These are phyloP conservation scores for Rhagoletis pomonella DNA, from an alignment of 1,140 invertebrate species.

Conservation along the genomic window DNA sequence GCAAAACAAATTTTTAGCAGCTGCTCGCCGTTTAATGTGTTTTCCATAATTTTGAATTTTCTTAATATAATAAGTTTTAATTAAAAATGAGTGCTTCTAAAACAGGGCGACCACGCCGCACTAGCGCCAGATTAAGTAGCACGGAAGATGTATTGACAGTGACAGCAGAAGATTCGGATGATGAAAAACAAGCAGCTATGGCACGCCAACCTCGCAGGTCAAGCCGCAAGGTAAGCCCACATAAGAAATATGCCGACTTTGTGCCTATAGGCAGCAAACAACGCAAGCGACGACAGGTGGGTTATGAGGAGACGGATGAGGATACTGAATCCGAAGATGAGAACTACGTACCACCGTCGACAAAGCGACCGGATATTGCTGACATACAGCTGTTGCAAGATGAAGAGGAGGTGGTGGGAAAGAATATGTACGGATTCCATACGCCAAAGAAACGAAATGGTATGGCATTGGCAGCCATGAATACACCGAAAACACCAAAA, in stretches of 20 bases:
- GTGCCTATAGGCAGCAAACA: background rate
- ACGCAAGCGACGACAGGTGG: background rate
- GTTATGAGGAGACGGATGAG: background rate
- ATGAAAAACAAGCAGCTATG: constrained; percentile 17
- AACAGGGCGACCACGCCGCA: background rate
- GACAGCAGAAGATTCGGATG: constrained; percentile 40
- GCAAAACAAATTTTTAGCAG: constrained; percentile 19
- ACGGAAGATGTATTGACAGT: constrained; percentile 7
- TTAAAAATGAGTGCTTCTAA: background rate
- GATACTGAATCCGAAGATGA: constrained; percentile 56
- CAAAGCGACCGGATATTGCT: constrained; percentile 58
- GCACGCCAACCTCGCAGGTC: constrained; percentile 59
- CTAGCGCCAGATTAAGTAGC: background rate
- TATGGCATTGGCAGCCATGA: constrained; percentile 72
- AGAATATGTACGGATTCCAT: constrained; percentile 76
- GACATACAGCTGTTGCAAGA: constrained; percentile 67
- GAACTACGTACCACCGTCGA: background rate
- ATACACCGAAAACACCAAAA: constrained; percentile 64
- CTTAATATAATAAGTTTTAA: background rate
- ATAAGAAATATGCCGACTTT: constrained; percentile 64
- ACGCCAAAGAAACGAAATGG: constrained; percentile 75
- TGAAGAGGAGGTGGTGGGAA: constrained; percentile 75
- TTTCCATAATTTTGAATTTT: background rate
- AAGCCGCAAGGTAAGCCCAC: constrained; percentile 63
- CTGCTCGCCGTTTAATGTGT: background rate